phyloP scores from a whole-genome alignment of 2,797 vertebrate species.

The Tenualosa ilisha region DNA sequence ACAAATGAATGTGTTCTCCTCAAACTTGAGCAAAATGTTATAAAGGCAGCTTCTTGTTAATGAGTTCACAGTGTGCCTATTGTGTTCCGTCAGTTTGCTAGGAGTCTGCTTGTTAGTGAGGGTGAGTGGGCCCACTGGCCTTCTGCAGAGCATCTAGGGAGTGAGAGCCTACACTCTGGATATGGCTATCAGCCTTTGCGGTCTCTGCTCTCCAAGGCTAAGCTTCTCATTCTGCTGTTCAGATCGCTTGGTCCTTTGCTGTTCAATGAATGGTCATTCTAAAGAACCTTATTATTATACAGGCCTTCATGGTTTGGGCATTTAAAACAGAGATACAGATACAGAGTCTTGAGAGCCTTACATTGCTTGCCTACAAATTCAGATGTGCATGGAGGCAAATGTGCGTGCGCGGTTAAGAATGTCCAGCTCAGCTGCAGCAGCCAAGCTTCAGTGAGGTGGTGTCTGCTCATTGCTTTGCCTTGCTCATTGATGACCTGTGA shows the following conservation, averaged over 20 bases:
- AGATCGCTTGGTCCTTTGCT: not conserved
- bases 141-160: not conserved
- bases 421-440: not conserved
- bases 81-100: slow-evolving; percentile 45
- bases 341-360: not conserved
- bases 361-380: not conserved
- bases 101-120: slow-evolving; percentile 52
- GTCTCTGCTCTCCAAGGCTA: not conserved
- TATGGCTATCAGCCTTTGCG: not conserved
- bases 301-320: not conserved
- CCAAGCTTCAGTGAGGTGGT: not conserved
- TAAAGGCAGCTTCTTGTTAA: slow-evolving; percentile 46
- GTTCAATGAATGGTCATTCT: not conserved
- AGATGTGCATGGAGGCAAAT: not conserved
- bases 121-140: not conserved
- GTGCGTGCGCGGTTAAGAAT: not conserved
- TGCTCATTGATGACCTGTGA: not conserved
- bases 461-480: not conserved
- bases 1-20: slow-evolving; percentile 47
- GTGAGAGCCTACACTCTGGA: not conserved
- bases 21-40: slow-evolving; percentile 36
- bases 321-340: not conserved
- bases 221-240: not conserved
- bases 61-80: slow-evolving; percentile 58
- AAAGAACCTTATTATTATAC: not conserved